Evolutionary conservation across 1,140 invertebrate genomes (phyloP), one percentile per base, ranked within the genome.

Genomic region (Papilio helenus): DNA sequence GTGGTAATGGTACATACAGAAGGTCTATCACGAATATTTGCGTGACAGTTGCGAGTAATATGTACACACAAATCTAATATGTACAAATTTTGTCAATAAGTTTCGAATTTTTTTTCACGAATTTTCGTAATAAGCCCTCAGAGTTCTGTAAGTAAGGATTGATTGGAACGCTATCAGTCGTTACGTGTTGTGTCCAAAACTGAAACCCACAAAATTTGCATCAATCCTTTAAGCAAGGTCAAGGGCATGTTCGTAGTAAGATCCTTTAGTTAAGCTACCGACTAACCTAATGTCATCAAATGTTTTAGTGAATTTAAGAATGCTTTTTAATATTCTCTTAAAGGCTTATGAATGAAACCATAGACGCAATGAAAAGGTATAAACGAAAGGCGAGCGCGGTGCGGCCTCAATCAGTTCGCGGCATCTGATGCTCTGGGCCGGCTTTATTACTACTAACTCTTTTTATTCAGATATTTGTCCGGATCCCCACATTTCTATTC

Each of bases 341-440:
- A 88, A 85, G 84, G 83, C 87, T 93, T 94, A 93, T 94, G 93
- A 94, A 94, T 93, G 92, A 94, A 94, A 93, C 92, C 90, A 92
- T 92, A 89, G 87, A 85, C 89, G 88, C 90, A 93, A 94, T 92
- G 93, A 93, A 93, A 91, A 89, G 88, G 90, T 93, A 92, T 92
- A 93, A 94, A 90, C 90, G 91, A 93, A 92, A 91, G 89, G 83
- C 81, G 79, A 68, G 49, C 80, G 83, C 83, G 87, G 83, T 80
- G 18, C 83, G 76, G 72, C 83, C 82, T 77, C 89, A 90, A 94
- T 94, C 93, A 88, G 79, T 4, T 79, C 85, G 91, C 92, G 93
- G 91, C 91, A 94, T 94, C 93, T 92, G 83, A 82, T 81, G 81
- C 73, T 80, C 86, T 84, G 83, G 85, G 81, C 83, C 81, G 49